A percentile compares a stretch with the other conserved stretches of the same genome.
phyloP scores from a whole-genome alignment of 2,888 invertebrate species.

The Bhutanitis thaidina region DNA sequence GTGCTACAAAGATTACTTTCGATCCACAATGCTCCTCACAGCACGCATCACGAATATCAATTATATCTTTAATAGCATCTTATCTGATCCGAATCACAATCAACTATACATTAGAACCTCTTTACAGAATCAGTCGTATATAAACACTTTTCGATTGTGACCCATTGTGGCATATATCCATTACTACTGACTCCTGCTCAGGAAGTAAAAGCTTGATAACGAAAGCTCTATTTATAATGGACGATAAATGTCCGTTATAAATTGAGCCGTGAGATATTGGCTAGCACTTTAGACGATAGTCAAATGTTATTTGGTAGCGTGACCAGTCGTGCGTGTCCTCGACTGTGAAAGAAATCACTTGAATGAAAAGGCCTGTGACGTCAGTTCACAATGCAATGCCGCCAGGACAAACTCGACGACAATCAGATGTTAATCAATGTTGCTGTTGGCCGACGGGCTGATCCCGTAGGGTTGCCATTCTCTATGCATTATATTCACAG shows the following conservation, averaged over 20 bases:
- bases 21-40: slow-evolving; percentile 12
- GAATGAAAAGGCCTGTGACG: neutral
- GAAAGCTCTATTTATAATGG: slow-evolving; percentile 2
- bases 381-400: neutral
- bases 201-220: neutral
- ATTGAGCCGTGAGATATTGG: slow-evolving; percentile 9
- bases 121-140: slow-evolving; percentile 52
- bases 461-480: neutral
- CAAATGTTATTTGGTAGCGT: slow-evolving; percentile 12
- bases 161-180: slow-evolving; percentile 27
- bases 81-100: slow-evolving; percentile 37
- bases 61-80: slow-evolving; percentile 37
- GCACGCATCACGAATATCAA: slow-evolving; percentile 36
- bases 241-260: neutral
- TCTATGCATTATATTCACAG: no score
- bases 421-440: slow-evolving; percentile 7
- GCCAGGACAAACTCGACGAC: slow-evolving; percentile 1
- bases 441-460: neutral
- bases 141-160: slow-evolving; percentile 36
- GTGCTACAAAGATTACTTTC: slow-evolving; percentile 19
- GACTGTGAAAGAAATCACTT: neutral
- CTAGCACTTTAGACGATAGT: slow-evolving; percentile 4
- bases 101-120: slow-evolving; percentile 27
- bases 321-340: slow-evolving; percentile 9
- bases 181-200: slow-evolving; percentile 27